Evolutionary conservation across 2,797 vertebrate genomes (phyloP).

Genomic region (Todus mexicanus): DNA sequence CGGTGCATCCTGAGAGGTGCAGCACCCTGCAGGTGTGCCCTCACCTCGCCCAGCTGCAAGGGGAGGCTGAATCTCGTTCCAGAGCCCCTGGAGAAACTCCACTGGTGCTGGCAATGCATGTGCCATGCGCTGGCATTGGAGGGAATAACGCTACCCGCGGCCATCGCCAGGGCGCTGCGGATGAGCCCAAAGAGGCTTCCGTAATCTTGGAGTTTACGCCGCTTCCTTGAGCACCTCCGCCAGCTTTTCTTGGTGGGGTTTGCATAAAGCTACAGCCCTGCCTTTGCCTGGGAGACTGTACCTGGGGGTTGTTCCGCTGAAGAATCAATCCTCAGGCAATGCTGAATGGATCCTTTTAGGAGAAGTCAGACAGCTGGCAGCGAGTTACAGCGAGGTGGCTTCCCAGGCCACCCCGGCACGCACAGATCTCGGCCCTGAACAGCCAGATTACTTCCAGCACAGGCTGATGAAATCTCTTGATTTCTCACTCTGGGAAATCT

Average conservation of each 20-base stretch:
- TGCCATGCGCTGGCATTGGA: neutral
- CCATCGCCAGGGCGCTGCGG: neutral
- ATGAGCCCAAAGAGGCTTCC: neutral
- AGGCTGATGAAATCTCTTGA: neutral
- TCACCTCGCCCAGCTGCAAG: neutral
- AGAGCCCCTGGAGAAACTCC: neutral
- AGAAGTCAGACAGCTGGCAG: neutral
- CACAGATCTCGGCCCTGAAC: neutral
- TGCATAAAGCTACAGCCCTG: neutral
- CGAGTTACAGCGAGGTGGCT: neutral
- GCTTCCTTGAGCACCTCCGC: neutral
- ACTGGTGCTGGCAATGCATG: neutral
- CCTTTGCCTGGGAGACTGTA: neutral
- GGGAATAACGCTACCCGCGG: neutral
- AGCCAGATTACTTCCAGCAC: neutral
- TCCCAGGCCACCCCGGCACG: neutral
- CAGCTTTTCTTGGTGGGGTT: neutral
- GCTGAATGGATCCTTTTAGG: neutral
- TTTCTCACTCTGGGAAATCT: neutral
- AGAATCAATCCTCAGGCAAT: neutral
- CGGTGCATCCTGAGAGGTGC: neutral
- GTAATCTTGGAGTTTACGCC: neutral
- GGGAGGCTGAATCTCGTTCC: neutral
- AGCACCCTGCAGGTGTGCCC: neutral
- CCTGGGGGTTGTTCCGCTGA: neutral